Conservation (phyloP, 2,888 invertebrate genomes). For the Trachelus troglodyta region DNA sequence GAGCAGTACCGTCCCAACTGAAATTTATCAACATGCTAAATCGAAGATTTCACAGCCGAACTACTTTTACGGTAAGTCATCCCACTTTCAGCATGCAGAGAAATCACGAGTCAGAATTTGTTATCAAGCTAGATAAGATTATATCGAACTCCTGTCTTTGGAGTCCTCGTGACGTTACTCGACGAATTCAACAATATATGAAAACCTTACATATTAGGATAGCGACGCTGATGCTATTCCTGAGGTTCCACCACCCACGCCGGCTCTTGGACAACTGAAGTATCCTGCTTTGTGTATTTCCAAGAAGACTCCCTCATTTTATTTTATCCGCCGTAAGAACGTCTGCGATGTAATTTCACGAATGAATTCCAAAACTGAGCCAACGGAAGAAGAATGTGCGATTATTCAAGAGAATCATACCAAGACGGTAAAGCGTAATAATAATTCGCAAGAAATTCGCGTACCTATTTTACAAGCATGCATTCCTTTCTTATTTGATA, state of each 20-base stretch:
- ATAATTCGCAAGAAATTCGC: not conserved
- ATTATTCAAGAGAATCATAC: not conserved
- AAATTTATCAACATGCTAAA: not conserved
- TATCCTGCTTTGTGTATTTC: not conserved
- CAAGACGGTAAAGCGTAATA: not conserved
- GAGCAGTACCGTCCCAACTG: not conserved
- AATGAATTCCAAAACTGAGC: not conserved
- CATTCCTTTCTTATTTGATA: not conserved
- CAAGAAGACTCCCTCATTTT: not conserved
- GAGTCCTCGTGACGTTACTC: not conserved
- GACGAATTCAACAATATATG: not conserved
- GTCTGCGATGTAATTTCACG: not conserved
- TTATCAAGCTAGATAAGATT: not conserved
- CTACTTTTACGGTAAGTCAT: not conserved
- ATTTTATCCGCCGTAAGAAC: not conserved
- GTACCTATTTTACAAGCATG: not conserved
- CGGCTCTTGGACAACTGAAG: not conserved
- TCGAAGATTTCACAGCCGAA: not conserved
- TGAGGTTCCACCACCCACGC: not conserved
- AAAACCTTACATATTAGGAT: not conserved
- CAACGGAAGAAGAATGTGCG: not conserved
- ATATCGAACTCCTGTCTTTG: not conserved
- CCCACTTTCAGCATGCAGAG: not conserved
- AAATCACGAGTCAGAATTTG: not conserved
- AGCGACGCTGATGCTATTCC: not conserved